These are phyloP conservation scores for Motacilla tschutschensis DNA, from an alignment of 2,113 vertebrate species.

Conservation along the genomic window DNA sequence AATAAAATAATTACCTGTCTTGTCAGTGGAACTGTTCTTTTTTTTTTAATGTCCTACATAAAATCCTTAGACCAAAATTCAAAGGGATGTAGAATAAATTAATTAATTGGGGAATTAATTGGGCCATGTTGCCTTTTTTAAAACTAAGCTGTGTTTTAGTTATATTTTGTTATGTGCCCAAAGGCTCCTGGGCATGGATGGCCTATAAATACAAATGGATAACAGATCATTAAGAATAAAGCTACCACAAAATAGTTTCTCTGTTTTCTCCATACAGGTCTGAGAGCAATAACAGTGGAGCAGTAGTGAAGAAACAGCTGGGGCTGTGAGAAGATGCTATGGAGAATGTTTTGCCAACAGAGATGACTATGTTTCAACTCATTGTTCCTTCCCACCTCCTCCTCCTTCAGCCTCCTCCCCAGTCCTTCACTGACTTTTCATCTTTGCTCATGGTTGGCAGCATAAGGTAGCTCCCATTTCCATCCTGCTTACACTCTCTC, in stretches of 20 bases:
- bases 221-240: constrained; percentile 35
- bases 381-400: background rate
- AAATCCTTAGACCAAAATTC: constrained; percentile 62
- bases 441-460: constrained; percentile 4
- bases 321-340: background rate
- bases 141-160: constrained; percentile 55
- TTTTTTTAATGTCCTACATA: constrained; percentile 58
- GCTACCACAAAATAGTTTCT: background rate
- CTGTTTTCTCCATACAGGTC: background rate
- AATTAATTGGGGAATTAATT: constrained; percentile 73
- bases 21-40: constrained; percentile 7
- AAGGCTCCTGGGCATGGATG: constrained; percentile 51
- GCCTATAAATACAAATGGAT: constrained; percentile 57
- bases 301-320: background rate
- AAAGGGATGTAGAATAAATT: constrained; percentile 66
- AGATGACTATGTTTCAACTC: background rate
- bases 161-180: constrained; percentile 59
- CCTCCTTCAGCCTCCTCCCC: background rate
- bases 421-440: constrained; percentile 16
- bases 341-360: constrained; percentile 13
- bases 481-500: background rate
- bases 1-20: constrained; percentile 61
- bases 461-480: background rate
- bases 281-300: background rate
- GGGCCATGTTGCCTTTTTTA: constrained; percentile 66